Evolutionary conservation across 2,113 vertebrate genomes (phyloP), one percentile per base, ranked within the genome.

Genomic region (Corythornis madagascariensis): DNA sequence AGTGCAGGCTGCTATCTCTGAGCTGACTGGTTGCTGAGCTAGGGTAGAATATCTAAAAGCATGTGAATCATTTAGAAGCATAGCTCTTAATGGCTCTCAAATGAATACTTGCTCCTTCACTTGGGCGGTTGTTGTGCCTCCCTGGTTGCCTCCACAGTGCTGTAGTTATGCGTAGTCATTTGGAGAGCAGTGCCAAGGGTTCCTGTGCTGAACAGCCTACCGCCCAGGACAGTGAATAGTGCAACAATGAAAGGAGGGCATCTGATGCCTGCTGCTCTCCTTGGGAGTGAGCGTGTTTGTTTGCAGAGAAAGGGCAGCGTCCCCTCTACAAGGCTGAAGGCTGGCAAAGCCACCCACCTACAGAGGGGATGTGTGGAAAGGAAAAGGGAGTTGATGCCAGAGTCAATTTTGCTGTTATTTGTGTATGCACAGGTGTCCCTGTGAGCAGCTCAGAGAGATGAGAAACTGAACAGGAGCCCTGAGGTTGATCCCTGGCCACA

Each of bases 41-140:
- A 59, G 70, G 66, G 66, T 76, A 63, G 61, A 88, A 72, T 65
- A 74, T 89, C 70, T 92, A 31, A 94, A 94, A 93, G 88, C 63
- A 55, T 88, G 77, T 86, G 59, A 95, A 89, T 95, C 61, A 76
- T 92, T 93, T 84, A 92, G 80, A 53, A 88, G 90, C 50, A 26
- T 31, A 73, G 50, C 52, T 84, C 74, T 72, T 92, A 82, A 33
- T 76, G 86, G 60, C 52, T 75, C 70, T 91, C 3, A 2, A 3
- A 47, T 76, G 60, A 71, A 64, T 45, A 14, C 57, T 70, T 78
- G 65, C 48, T 83, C 69, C 70, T 79, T 82, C 66, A 29, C 55
- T 50, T 79, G 63, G 33, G 50, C 47, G 28, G 9, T 57, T 55
- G 81, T 42, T 89, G 71, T 38, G 90, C 9, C 47, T 78, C 31